Evolutionary conservation across 2,888 invertebrate species (phyloP).

Genomic region (Lithosia quadra): DNA sequence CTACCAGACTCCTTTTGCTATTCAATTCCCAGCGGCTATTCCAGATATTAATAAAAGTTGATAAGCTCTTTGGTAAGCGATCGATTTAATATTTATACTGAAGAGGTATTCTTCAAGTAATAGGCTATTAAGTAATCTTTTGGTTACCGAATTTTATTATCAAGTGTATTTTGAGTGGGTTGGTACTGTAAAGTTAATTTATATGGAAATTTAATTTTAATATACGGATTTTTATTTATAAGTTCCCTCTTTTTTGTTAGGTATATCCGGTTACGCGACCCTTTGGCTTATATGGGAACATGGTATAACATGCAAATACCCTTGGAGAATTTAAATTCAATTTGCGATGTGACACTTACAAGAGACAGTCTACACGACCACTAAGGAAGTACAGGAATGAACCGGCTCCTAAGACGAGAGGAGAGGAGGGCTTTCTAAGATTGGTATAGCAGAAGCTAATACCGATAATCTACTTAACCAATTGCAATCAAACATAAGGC

Average conservation of each 20-base stretch:
- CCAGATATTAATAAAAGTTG: conserved; percentile 31
- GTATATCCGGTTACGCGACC: neutral
- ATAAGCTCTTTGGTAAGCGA: conserved; percentile 28
- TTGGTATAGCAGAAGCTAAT: too few species aligned
- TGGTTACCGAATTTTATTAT: neutral
- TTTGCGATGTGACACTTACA: neutral
- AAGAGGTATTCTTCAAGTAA: neutral
- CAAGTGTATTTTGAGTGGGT: neutral
- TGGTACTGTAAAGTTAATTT: neutral
- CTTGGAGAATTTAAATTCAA: neutral
- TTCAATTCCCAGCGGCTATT: conserved; percentile 24
- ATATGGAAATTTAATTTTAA: neutral
- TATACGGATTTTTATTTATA: neutral
- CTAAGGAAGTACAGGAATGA: neutral
- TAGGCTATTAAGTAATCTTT: neutral
- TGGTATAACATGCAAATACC: neutral
- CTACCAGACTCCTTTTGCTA: conserved; percentile 31
- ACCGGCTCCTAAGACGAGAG: too few species aligned
- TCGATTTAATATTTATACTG: conserved; percentile 28
- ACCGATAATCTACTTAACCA: too few species aligned
- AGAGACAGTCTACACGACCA: neutral
- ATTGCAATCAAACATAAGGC: too few species aligned
- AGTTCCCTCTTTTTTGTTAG: neutral
- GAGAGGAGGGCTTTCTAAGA: too few species aligned
- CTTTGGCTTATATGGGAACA: neutral